Evolutionary conservation across 2,888 invertebrate genomes (phyloP), one percentile per base, ranked within the genome.

Genomic region (Conistra vaccinii): DNA sequence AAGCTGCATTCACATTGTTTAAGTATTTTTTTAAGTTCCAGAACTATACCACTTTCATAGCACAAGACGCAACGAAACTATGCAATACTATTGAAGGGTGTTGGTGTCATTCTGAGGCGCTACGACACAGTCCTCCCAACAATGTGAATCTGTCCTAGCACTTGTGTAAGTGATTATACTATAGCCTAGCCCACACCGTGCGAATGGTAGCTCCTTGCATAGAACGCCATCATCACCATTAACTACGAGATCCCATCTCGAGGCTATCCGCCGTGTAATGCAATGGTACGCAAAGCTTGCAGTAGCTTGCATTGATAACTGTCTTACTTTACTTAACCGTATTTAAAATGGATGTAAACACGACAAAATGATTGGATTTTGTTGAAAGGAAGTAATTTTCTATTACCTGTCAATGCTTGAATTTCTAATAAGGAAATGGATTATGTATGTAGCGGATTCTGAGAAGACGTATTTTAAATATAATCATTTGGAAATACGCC

Each of bases 241-340:
- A 81, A 72, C 35, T 80, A 76, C 23, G 35, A 81, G 86, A 82
- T 85, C 55, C 69, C 78, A 84, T 86, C 84, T 86, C 48, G 55
- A 48, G 32, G 23, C 80, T 73, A 71, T 71, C 32, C 70, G 63
- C 69, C 57, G n/a, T 65, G 71, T 69, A 73, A 80, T 77, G 81
- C 80, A 80, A 79, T 75, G 70, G 69, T 76, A 74, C 63, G 81
- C 76, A 73, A 75, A 66, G 32, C 57, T 76, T 76, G 53, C 71
- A 67, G 35, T 68, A 5, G 5, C 26, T 71, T 63, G 58, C 29
- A 71, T 78, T 70, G 32, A 67, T 76, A 53, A 32, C 61, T 53
- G 39, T 14, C 55, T 70, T 63, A 32, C n/a, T 74, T 60, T 45
- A 63, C 26, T 58, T 23, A 26, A 53, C 17, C 12, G 45, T 69